A percentile compares a stretch with the other conserved stretches of the same genome.
These are phyloP conservation scores for pig (Sus scrofa) DNA, from an alignment of 2,113 vertebrate species.

Conservation along the genomic window T2T-Sscrofa CM000823.6:45575001-45575500, in stretches of 20 bases:
- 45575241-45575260: background rate
- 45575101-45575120: background rate
- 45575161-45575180: background rate
- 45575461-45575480: background rate
- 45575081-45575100: background rate
- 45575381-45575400: background rate
- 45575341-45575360: background rate
- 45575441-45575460: background rate
- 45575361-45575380: background rate
- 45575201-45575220: background rate
- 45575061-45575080: background rate
- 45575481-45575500: background rate
- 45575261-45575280: background rate
- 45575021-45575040: background rate
- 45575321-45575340: accelerated
- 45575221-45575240: background rate
- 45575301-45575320: background rate
- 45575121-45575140: background rate
- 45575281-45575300: background rate
- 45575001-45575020: background rate
- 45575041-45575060: background rate
- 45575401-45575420: background rate
- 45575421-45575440: background rate
- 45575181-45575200: background rate
- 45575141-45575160: background rate